Evolutionary conservation across 1,140 invertebrate genomes (phyloP).

Genomic region (Samia ricini): DNA sequence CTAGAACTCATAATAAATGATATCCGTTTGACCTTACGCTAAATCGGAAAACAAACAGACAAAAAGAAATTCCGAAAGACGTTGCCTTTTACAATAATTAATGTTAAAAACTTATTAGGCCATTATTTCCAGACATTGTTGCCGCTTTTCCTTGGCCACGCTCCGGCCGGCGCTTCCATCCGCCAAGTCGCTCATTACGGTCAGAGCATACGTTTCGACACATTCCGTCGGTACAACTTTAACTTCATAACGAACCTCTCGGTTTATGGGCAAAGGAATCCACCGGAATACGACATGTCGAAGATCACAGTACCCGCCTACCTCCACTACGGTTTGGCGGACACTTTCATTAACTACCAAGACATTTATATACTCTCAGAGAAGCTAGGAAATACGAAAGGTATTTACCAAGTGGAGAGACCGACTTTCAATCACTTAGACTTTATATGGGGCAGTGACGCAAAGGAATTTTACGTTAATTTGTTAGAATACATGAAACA

Average conservation of each 20-base stretch:
- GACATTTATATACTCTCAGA: slow-evolving; percentile 77
- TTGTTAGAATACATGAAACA: slow-evolving; percentile 13
- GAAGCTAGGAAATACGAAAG: slow-evolving; percentile 67
- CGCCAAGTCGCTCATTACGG: slow-evolving; percentile 85
- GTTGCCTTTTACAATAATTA: no score
- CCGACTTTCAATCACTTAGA: slow-evolving; percentile 82
- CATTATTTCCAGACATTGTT: slow-evolving; percentile 77
- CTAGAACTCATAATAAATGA: no score
- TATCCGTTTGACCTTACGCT: no score
- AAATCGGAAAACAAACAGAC: no score
- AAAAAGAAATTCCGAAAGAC: no score
- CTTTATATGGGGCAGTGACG: slow-evolving; percentile 80
- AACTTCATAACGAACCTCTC: slow-evolving; percentile 69
- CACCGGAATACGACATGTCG: slow-evolving; percentile 80
- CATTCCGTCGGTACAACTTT: slow-evolving; percentile 71
- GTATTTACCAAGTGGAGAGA: slow-evolving; percentile 68
- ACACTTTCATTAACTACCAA: slow-evolving; percentile 78
- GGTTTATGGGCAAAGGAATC: slow-evolving; percentile 66
- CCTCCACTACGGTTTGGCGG: slow-evolving; percentile 81
- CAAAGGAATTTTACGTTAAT: slow-evolving; percentile 74
- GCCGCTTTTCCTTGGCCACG: slow-evolving; percentile 84
- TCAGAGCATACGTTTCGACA: slow-evolving; percentile 75
- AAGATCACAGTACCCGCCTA: slow-evolving; percentile 79
- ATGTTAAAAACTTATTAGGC: no score
- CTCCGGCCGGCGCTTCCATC: slow-evolving; percentile 87